Base-by-base conservation (phyloP, 2,888 invertebrate species). In the Patella depressa region DNA sequence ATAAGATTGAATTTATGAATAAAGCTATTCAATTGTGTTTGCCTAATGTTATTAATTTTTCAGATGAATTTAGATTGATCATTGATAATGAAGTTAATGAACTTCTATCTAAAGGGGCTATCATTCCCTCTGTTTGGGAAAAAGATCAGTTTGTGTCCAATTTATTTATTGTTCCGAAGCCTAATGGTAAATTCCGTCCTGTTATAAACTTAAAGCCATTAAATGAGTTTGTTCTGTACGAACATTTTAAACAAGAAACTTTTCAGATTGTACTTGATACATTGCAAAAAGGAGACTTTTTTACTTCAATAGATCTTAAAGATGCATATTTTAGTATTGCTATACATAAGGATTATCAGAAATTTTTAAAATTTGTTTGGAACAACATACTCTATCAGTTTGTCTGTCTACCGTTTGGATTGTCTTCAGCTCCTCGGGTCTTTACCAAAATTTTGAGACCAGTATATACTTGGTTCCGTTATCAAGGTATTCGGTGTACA, bases 301-400 rank as follows among this genome's bases (percentile, higher is more conserved):
- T 65, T 65, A 19, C 14, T n/a, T 65, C 65, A n/a, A 65, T 65
- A 11, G 65, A 65, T 65, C 19, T 65, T 4, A 19, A 12, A 14
- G 65, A 65, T 65, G 65, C 65, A 19, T 65, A 65, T 65, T 65
- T 65, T 65, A 65, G 65, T 11, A 65, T 65, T 19, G 14, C 9
- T 65, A 76, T 79, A 69, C 71, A 74, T 69, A 9, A 54, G 17
- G 53, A 74, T 19, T 76, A 29, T 54, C 72, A 74, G 54, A 78
- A 78, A 34, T 78, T 75, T 53, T 34, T 78, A 9, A 78, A 75
- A 65, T 75, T 78, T 71, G 17, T 19, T 53, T 78, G 72, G 74
- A 71, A 78, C 65, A 69, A 71, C 4, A 14, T 53, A 65, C 19
- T 73, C 7, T 80, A 72, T 29, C 55, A 73, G 19, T 76, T 78